phyloP scores from a whole-genome alignment of 64 coral and sea anemone genomes.

The Montipora sp. region DNA sequence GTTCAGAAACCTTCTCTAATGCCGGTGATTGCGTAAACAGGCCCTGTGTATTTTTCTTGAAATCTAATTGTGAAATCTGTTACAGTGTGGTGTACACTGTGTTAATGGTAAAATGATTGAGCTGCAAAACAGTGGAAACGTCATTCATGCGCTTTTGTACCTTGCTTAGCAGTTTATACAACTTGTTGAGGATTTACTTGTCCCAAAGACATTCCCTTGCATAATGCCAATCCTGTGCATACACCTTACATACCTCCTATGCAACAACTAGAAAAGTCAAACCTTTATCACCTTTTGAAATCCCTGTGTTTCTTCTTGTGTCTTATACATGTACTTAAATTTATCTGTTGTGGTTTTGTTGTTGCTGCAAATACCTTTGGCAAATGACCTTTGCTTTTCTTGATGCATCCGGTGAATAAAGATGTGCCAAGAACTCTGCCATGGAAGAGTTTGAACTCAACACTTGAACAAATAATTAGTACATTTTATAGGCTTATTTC shows the following conservation, averaged over 20 bases:
- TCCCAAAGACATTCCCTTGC: background rate
- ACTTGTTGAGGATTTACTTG: too few relatives aligned
- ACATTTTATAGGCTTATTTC: background rate
- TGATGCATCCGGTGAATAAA: too few relatives aligned
- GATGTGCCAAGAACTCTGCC: too few relatives aligned
- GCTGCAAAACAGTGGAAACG: too few relatives aligned
- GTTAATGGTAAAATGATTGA: too few relatives aligned
- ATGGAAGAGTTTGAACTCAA: conserved; percentile 36
- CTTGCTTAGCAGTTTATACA: too few relatives aligned
- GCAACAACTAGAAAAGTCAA: background rate
- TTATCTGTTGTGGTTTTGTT: background rate
- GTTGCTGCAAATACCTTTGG: background rate
- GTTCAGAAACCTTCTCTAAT: too few relatives aligned
- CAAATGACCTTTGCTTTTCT: background rate
- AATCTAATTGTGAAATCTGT: too few relatives aligned
- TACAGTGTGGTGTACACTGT: too few relatives aligned
- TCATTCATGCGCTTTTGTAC: too few relatives aligned
- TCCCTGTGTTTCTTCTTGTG: background rate
- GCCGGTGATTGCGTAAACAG: too few relatives aligned
- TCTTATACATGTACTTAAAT: background rate
- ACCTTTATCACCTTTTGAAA: background rate
- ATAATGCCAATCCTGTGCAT: background rate
- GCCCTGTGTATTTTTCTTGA: too few relatives aligned
- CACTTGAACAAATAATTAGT: background rate
- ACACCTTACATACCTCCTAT: background rate